phyloP scores from a whole-genome alignment of 2,888 invertebrate genomes.

The Rhyacophila evoluta region DNA sequence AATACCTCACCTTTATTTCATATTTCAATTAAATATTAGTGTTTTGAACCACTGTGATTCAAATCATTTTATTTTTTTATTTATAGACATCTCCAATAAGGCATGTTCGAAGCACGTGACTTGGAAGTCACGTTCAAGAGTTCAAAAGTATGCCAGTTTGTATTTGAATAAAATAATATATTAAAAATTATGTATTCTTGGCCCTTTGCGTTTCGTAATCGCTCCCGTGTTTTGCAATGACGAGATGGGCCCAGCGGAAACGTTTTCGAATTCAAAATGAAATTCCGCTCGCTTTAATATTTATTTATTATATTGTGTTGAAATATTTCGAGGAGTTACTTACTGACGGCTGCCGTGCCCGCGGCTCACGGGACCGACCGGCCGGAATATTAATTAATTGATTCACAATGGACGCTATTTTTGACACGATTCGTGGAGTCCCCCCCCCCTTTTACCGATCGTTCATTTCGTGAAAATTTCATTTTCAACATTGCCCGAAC shows the following conservation, averaged over 20 bases:
- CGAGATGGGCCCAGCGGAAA: background rate
- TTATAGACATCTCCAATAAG: background rate
- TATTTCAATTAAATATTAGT: no score
- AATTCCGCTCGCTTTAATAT: background rate
- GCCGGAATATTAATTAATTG: slow-evolving; percentile 16
- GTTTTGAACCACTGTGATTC: no score
- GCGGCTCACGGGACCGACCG: background rate
- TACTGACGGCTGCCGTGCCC: background rate
- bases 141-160: background rate
- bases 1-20: no score
- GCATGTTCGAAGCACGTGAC: background rate
- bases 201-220: slow-evolving; percentile 14
- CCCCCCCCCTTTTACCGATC: background rate
- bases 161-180: background rate
- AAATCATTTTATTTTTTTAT: no score
- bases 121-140: background rate
- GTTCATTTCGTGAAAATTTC: background rate
- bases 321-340: slow-evolving; percentile 3
- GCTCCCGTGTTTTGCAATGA: background rate
- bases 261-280: slow-evolving; percentile 13
- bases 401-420: slow-evolving; percentile 18
- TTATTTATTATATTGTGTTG: background rate
- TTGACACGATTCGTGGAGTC: background rate
- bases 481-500: background rate
- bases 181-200: background rate